These are phyloP conservation scores for Galagoides demidoff DNA, from an alignment of 2,797 vertebrate species.

Conservation along the genomic window DNA sequence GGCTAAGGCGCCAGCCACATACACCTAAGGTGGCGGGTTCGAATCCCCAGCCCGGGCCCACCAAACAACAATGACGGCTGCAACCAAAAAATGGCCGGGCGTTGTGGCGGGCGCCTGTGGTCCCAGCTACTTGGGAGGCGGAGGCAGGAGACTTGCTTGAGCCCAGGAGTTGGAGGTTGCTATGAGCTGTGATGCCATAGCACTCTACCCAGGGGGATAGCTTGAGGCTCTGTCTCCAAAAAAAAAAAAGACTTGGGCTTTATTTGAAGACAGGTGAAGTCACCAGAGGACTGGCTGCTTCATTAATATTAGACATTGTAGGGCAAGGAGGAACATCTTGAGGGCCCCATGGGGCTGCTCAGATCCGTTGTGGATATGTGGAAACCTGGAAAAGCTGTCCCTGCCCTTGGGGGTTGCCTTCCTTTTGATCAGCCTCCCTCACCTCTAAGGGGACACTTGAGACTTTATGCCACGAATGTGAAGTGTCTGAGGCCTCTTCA, in stretches of 20 bases:
- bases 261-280: neutral
- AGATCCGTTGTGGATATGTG: rapidly evolving
- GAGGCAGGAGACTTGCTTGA: too few relatives aligned
- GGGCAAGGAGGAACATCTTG: neutral
- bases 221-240: too few relatives aligned
- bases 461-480: neutral
- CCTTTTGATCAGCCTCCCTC: neutral
- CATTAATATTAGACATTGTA: neutral
- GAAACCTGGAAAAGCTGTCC: neutral
- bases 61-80: too few relatives aligned
- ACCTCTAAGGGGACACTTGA: neutral
- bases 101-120: too few relatives aligned
- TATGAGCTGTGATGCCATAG: too few relatives aligned
- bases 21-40: too few relatives aligned
- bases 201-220: too few relatives aligned
- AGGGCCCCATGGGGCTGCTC: neutral
- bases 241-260: neutral
- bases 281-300: neutral
- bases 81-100: too few relatives aligned
- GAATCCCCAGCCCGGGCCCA: too few relatives aligned
- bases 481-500: neutral
- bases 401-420: neutral
- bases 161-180: too few relatives aligned
- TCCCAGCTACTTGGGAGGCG: too few relatives aligned
- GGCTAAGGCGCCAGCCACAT: too few relatives aligned